These are phyloP conservation scores for Amphiduros pacificus DNA, from an alignment of 2,888 invertebrate species.

Conservation along the genomic window DNA sequence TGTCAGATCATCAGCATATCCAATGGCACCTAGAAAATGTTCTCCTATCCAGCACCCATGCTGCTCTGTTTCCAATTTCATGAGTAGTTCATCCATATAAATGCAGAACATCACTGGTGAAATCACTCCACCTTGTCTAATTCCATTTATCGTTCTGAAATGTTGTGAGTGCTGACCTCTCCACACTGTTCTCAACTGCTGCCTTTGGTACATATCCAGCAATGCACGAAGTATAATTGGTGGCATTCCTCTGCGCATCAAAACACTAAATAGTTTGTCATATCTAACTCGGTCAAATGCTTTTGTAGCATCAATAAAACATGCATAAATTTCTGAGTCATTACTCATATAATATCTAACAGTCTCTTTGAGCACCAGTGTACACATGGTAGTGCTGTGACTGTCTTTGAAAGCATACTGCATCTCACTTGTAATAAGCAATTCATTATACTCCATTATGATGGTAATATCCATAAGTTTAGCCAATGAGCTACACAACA, in stretches of 20 bases:
- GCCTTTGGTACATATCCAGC: background rate
- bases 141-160: background rate
- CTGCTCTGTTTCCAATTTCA: background rate
- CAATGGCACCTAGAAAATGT: constrained; percentile 2
- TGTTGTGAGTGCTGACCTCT: background rate
- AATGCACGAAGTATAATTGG: background rate
- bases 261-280: background rate
- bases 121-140: background rate
- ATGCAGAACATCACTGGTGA: background rate
- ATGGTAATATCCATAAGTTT: constrained; percentile 1
- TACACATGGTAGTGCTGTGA: background rate
- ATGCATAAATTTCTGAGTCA: background rate
- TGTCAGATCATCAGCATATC: constrained; percentile 1
- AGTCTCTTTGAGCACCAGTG: background rate
- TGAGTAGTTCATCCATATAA: constrained; percentile 5
- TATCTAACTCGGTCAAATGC: constrained; percentile 4
- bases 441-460: background rate
- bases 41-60: background rate
- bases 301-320: background rate
- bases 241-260: background rate
- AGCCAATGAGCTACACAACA: background rate
- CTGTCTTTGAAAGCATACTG: constrained; percentile 3
- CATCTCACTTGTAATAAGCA: background rate
- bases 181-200: background rate
- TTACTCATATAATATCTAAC: background rate